Conservation (phyloP, 1,140 invertebrate species). For the Odontomachus brunneus region DNA sequence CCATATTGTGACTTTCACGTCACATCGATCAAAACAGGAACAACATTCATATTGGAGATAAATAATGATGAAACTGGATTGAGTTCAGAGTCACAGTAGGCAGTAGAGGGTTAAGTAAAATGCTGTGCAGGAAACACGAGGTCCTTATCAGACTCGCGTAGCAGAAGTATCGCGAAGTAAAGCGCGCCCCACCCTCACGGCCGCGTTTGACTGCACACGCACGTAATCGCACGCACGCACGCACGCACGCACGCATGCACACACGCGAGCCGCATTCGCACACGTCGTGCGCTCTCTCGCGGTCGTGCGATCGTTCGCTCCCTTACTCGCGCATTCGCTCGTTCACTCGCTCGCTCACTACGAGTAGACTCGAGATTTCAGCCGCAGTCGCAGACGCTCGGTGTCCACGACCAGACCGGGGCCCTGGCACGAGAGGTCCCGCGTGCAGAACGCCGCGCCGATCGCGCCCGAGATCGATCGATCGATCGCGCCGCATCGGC, state of each 20-base stretch:
- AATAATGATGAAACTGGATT: too few species aligned
- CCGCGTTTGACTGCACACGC: background rate
- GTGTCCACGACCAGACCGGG: slow-evolving; percentile 77
- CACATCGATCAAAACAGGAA: too few species aligned
- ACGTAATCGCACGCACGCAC: background rate
- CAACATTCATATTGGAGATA: too few species aligned
- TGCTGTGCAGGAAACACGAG: background rate
- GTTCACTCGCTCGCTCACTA: slow-evolving; percentile 54
- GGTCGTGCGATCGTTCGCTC: slow-evolving; percentile 51
- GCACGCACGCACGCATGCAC: background rate
- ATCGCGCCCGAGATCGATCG: slow-evolving; percentile 72
- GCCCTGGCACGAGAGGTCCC: slow-evolving; percentile 41
- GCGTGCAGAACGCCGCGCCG: slow-evolving; percentile 6
- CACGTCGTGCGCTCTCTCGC: slow-evolving; percentile 40
- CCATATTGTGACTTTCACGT: too few species aligned
- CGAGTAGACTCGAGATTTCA: slow-evolving; percentile 68
- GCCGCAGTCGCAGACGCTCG: slow-evolving; percentile 78
- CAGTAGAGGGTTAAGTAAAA: too few species aligned
- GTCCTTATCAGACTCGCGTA: slow-evolving; percentile 33
- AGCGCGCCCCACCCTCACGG: background rate
- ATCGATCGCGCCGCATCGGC: slow-evolving; percentile 39
- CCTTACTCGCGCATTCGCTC: slow-evolving; percentile 28
- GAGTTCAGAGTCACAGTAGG: too few species aligned
- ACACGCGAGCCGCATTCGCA: background rate
- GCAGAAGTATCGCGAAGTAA: slow-evolving; percentile 34